These are phyloP conservation scores for Mythimna loreyi DNA, from an alignment of 2,888 invertebrate genomes.

Conservation along the genomic window DNA sequence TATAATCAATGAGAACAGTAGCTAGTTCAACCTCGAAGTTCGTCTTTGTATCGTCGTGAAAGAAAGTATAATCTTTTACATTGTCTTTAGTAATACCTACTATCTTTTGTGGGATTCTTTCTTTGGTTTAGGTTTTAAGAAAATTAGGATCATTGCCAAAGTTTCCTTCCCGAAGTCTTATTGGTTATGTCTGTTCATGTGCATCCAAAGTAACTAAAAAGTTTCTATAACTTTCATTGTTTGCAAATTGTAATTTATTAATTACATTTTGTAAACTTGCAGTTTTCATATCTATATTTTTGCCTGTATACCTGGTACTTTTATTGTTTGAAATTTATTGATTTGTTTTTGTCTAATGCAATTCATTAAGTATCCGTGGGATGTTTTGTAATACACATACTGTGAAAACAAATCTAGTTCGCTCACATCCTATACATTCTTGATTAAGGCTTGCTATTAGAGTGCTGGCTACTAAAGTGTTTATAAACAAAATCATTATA, in stretches of 20 bases:
- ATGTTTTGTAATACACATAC: not conserved
- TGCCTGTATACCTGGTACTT: not conserved
- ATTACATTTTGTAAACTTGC: not conserved
- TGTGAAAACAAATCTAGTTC: not conserved
- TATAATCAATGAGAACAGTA: slow-evolving; percentile 42
- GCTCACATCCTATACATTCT: slow-evolving; percentile 7
- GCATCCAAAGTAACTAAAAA: not conserved
- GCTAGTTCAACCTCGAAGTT: slow-evolving; percentile 29
- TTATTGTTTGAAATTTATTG: not conserved
- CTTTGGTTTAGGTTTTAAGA: not conserved
- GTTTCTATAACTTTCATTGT: not conserved
- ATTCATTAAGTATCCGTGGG: not conserved
- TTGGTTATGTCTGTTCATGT: not conserved
- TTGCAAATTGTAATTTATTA: too few relatives aligned
- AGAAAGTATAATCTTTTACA: slow-evolving; percentile 26
- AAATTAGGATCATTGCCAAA: not conserved
- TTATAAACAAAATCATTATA: slow-evolving; percentile 44
- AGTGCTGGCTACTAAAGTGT: not conserved
- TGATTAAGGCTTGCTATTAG: not conserved
- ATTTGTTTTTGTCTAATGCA: too few relatives aligned
- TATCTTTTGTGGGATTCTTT: not conserved
- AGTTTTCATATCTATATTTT: not conserved
- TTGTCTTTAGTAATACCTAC: not conserved
- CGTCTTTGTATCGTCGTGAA: slow-evolving; percentile 28
- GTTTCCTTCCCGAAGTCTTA: not conserved